Conservation (phyloP, 2,113 vertebrate species). For the Lepisosteus osseus region DNA sequence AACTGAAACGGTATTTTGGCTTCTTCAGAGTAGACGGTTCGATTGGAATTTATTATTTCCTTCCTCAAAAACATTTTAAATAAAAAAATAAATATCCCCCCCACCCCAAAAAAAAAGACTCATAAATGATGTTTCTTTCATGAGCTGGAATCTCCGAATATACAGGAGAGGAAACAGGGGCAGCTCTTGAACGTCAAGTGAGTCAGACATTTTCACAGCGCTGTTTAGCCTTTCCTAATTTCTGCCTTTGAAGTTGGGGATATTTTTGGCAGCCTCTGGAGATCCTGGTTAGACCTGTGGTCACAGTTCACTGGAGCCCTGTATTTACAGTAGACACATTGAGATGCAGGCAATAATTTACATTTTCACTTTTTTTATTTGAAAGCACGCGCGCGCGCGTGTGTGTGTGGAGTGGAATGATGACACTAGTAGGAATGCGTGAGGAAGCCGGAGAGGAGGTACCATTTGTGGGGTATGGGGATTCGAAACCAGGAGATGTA, state of each 20-base stretch:
- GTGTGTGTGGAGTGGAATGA: too few species aligned
- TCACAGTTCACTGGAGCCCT: not conserved
- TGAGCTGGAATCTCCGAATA: not conserved
- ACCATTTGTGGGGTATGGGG: not conserved
- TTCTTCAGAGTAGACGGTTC: too few species aligned
- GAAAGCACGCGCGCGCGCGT: too few species aligned
- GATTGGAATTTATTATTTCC: too few species aligned
- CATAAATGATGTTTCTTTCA: not conserved
- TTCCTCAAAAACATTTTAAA: too few species aligned
- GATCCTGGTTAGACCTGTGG: slow-evolving; percentile 10
- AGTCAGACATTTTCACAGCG: slow-evolving; percentile 4
- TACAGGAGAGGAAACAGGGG: not conserved
- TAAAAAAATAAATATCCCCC: not conserved
- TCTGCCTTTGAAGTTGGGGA: not conserved
- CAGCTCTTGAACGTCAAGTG: not conserved
- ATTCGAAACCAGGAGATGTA: not conserved
- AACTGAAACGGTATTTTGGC: too few species aligned
- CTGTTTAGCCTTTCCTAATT: not conserved
- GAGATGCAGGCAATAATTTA: not conserved
- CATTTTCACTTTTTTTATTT: not conserved
- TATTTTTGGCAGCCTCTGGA: not conserved
- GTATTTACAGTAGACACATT: not conserved
- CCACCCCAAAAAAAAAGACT: not conserved
- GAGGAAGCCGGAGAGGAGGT: not conserved
- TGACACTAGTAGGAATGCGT: not conserved